Conservation (phyloP, 2,797 vertebrate genomes). For the Gambelia wislizenii region DNA sequence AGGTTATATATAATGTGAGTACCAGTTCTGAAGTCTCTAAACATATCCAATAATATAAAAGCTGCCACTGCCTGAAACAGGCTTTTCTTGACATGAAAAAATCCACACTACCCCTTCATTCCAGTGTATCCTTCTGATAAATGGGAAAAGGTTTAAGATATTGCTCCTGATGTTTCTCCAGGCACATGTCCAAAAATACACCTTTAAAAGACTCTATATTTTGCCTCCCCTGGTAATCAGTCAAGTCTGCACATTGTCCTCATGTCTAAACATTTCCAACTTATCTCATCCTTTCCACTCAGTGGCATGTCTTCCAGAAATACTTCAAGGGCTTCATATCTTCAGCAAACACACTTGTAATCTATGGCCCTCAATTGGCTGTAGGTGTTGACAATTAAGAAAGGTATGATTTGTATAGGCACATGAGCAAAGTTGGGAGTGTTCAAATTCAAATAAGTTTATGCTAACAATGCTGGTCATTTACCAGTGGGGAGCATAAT, state of each 20-base stretch:
- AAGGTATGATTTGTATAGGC: slow-evolving; percentile 41
- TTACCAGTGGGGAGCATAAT: slow-evolving; percentile 17
- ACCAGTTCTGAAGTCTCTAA: slow-evolving; percentile 9
- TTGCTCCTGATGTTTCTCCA: slow-evolving; percentile 48
- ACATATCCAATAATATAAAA: slow-evolving; percentile 31
- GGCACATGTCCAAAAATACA: slow-evolving; percentile 38
- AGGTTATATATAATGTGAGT: not conserved
- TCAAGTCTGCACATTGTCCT: slow-evolving; percentile 57
- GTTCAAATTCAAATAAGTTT: slow-evolving; percentile 50
- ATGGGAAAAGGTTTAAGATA: slow-evolving; percentile 49
- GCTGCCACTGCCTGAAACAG: slow-evolving; percentile 38
- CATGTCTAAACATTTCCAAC: slow-evolving; percentile 63
- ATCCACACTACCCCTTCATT: slow-evolving; percentile 27
- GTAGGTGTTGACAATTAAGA: slow-evolving; percentile 38
- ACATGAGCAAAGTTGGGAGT: slow-evolving; percentile 21
- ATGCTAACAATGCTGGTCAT: slow-evolving; percentile 16
- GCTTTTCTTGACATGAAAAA: slow-evolving; percentile 39
- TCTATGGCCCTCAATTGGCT: slow-evolving; percentile 48
- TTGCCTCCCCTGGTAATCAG: slow-evolving; percentile 58
- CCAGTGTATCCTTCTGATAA: slow-evolving; percentile 29
- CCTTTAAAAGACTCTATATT: slow-evolving; percentile 61
- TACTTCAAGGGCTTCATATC: slow-evolving; percentile 56
- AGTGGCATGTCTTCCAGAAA: slow-evolving; percentile 55
- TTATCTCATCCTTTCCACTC: slow-evolving; percentile 61
- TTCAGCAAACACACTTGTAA: slow-evolving; percentile 60